Base-by-base conservation (phyloP, 1,140 invertebrate species). In the Ceratitis capitata region DNA sequence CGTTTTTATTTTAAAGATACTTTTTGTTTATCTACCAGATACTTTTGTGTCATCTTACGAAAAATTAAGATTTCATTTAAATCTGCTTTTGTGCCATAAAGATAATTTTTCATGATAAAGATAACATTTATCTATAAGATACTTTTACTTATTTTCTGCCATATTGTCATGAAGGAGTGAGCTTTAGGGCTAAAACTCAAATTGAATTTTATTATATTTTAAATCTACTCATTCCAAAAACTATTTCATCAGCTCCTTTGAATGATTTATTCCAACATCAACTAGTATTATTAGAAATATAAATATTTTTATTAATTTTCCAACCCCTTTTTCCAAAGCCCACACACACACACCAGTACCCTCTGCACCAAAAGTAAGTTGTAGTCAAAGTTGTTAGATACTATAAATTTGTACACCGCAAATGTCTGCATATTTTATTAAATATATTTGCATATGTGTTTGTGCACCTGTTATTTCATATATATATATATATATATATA, bases 381-480 rank as follows among this genome's bases (percentile, higher is more conserved):
- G 16, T 45, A 78, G 69, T 26, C 35, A 78, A 78, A 78, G 69
- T 78, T 78, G 42, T 47, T 78, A 78, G 69, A 42, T 78, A 78
- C 42, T 26, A 78, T 19, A 78, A 78, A 78, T 23, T 78, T 78
- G 19, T 78, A 78, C 45, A 35, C 69, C 69, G 45, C 35, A 78
- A 78, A 47, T 78, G 69, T 78, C 69, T 78, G 69, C 69, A 78
- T 78, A 78, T 78, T 78, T 78, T 78, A 78, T 23, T 78, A 78
- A 56, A 56, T 56, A 23, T 56, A 14, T 61, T n/a, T n/a, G 39
- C n/a, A 19, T 74, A 42, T 45, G 39, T 45, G 39, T 42, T 2
- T 74, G 19, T 74, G 39, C 14, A 74, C 29, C 23, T 69, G 32
- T 7, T 2, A 12, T 16, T 39, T 19, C 47, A 26, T 82, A 45